Base-by-base conservation (phyloP, 2,113 vertebrate genomes). In the Stictonetta naevosa region DNA sequence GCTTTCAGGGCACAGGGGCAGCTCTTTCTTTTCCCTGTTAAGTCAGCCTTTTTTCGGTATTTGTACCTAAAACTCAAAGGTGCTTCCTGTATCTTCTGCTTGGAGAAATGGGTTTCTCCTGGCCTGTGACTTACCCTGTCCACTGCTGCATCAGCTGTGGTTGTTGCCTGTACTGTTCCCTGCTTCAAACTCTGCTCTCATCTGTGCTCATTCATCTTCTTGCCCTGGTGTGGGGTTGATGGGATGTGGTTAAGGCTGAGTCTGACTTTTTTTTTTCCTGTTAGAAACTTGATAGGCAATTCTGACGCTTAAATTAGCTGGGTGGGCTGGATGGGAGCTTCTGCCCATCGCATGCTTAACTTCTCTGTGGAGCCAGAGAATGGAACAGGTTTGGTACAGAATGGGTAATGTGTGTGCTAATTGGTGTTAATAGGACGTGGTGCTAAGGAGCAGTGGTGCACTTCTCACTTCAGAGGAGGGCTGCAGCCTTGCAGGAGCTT, bases 181-280 rank as follows among this genome's bases (percentile, higher is more conserved):
- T 50, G 59, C 36, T 95, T 93, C 84, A 46, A 76, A 6, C 0
- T 0, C 66, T 83, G 42, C 31, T 87, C 14, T 76, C 21, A 28
- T 59, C 53, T 87, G 42, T 86, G 26, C 31, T 69, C 38, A 8
- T 91, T 86, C 42, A 64, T 42, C 75, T n/a, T 8, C n/a, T 85
- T 89, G 46, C 38, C 76, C 44, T 86, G 0, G 31, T 73, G 59
- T 2, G 7, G 28, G n/a, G 40, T 5, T 0, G 1, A 44, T 53
- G 64, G 55, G 29, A 36, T 89, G 44, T 69, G 21, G 44, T 88
- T 87, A 92, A 93, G 82, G 59, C 36, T 73, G 82, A 77, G 71
- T 94, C 50, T 80, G 62, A 28, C n/a, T 52, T 8, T 92, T 29
- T 69, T 31, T 44, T 91, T 76, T 91, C 9, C 75, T 86, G 22